A percentile compares a stretch with the other conserved stretches of the same genome.
Conservation (phyloP, 1,140 invertebrate genomes). For the Lasioglossum albipes region DNA sequence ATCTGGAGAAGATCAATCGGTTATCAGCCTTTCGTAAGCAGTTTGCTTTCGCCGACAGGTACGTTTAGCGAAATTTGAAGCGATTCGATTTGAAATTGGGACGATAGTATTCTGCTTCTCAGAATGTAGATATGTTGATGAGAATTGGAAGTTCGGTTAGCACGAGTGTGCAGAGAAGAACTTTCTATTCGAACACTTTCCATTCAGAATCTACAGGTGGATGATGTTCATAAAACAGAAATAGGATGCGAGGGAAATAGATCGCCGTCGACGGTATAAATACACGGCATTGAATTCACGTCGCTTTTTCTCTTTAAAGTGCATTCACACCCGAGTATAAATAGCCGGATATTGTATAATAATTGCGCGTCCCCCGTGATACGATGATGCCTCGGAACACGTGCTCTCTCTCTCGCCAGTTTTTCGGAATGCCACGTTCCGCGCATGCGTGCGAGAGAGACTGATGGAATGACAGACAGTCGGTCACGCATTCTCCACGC, state of each 20-base stretch:
- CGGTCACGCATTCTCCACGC: slow-evolving; percentile 10
- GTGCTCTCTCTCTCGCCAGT: slow-evolving; percentile 4
- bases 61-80: not conserved
- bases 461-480: not conserved
- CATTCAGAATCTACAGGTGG: not conserved
- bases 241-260: not conserved
- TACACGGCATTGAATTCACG: not conserved
- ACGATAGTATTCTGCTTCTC: no score
- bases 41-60: not conserved
- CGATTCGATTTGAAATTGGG: no score
- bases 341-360: slow-evolving; percentile 19
- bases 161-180: no score
- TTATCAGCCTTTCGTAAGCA: no score
- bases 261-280: not conserved
- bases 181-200: not conserved
- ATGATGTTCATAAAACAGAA: not conserved
- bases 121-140: no score
- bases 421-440: slow-evolving; percentile 7
- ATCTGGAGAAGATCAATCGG: not conserved
- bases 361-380: slow-evolving; percentile 5
- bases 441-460: slow-evolving; percentile 8
- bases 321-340: slow-evolving; percentile 28
- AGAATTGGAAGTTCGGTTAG: no score
- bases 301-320: not conserved
- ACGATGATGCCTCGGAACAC: slow-evolving; percentile 3